Percentiles rank a stretch among this genome's conserved stretches.
These are phyloP conservation scores for Agrilus biguttatus DNA, from an alignment of 2,888 invertebrate species.

Conservation along the genomic window DNA sequence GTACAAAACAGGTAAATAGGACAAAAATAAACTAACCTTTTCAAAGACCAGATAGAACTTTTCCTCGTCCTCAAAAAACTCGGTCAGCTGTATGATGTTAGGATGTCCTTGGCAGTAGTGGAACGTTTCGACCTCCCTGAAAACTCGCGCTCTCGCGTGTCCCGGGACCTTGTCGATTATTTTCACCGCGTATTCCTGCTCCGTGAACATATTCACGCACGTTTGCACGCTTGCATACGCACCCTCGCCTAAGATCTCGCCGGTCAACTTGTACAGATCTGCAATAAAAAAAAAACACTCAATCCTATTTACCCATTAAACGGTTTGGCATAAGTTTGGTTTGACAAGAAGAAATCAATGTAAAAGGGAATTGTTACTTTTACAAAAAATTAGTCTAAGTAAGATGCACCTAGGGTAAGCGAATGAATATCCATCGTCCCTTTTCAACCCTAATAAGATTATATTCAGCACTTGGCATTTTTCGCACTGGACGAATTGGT, in stretches of 20 bases:
- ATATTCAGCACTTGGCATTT: too few species aligned
- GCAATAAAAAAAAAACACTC: slow-evolving; percentile 18
- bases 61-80: slow-evolving; percentile 94
- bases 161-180: slow-evolving; percentile 91
- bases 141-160: slow-evolving; percentile 85
- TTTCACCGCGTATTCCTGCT: slow-evolving; percentile 93
- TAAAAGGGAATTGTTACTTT: too few species aligned
- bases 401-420: too few species aligned
- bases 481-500: too few species aligned
- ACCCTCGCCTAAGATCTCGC: slow-evolving; percentile 91
- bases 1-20: too few species aligned
- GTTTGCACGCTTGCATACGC: slow-evolving; percentile 94
- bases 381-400: too few species aligned
- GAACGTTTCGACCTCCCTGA: slow-evolving; percentile 98
- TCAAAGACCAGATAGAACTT: slow-evolving; percentile 97
- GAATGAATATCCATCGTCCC: too few species aligned
- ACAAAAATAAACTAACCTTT: slow-evolving; percentile 43
- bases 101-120: slow-evolving; percentile 96
- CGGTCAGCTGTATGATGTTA: slow-evolving; percentile 93
- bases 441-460: too few species aligned
- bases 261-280: slow-evolving; percentile 92
- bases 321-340: too few species aligned
- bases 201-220: slow-evolving; percentile 80
- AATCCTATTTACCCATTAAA: too few species aligned
- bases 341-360: neutral